phyloP scores from a whole-genome alignment of 2,888 invertebrate species.

The Tromatobia lineatoria region DNA sequence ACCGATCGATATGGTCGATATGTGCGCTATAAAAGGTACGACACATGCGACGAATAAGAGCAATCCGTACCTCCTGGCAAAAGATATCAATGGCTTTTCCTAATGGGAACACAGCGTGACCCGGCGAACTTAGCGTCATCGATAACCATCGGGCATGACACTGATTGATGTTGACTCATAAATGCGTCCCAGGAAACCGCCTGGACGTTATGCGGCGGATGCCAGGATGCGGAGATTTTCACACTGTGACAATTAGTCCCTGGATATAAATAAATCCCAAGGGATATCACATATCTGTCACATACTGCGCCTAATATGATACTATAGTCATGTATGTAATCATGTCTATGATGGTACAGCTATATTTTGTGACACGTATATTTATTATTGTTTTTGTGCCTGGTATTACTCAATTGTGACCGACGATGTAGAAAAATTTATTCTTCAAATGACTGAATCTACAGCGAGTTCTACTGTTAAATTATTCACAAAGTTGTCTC shows the following conservation, averaged over 20 bases:
- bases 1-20: constrained; percentile 17
- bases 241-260: constrained; percentile 48
- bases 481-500: constrained; percentile 28
- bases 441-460: background rate
- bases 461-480: constrained; percentile 7
- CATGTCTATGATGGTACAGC: background rate
- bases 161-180: constrained; percentile 64
- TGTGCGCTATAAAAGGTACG: background rate
- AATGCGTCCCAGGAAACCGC: constrained; percentile 32
- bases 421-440: background rate
- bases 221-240: constrained; percentile 21
- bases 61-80: constrained; percentile 38
- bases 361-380: background rate
- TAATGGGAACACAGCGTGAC: constrained; percentile 51
- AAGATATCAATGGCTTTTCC: constrained; percentile 48
- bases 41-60: constrained; percentile 23
- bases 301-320: constrained; percentile 9
- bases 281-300: constrained; percentile 45
- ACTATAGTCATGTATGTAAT: background rate
- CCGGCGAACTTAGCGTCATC: constrained; percentile 57
- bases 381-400: background rate
- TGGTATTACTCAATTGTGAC: background rate
- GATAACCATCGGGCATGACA: constrained; percentile 59
- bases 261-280: constrained; percentile 43
- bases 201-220: background rate